These are phyloP conservation scores for Indicator indicator DNA, from an alignment of 2,113 vertebrate species.

Conservation along the genomic window DNA sequence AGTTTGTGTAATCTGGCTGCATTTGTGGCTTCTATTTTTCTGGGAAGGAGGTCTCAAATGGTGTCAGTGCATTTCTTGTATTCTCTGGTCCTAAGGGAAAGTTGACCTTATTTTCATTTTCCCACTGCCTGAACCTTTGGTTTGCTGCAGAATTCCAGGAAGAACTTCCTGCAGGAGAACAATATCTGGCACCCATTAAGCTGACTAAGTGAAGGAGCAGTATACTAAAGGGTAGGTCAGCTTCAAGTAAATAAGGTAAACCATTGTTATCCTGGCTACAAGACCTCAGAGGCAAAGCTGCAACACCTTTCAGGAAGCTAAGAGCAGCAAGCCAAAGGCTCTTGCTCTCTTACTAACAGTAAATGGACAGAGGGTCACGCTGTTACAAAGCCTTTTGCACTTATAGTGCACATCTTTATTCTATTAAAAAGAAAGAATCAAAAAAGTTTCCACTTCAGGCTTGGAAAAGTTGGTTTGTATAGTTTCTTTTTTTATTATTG, in stretches of 20 bases:
- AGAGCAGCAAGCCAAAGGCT: slow-evolving; percentile 36
- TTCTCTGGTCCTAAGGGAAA: slow-evolving; percentile 73
- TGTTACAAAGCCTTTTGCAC: neutral
- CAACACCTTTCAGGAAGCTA: slow-evolving; percentile 74
- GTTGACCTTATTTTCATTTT: slow-evolving; percentile 76
- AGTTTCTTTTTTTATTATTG: neutral
- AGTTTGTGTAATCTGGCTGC: slow-evolving; percentile 39
- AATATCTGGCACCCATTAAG: slow-evolving; percentile 71
- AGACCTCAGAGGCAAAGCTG: slow-evolving; percentile 72
- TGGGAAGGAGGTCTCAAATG: slow-evolving; percentile 59
- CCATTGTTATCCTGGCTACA: slow-evolving; percentile 63
- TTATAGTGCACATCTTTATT: slow-evolving; percentile 27
- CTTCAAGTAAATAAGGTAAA: slow-evolving; percentile 63
- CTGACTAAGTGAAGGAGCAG: slow-evolving; percentile 73
- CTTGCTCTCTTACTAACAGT: slow-evolving; percentile 9
- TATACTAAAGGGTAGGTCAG: slow-evolving; percentile 69
- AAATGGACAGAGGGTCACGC: slow-evolving; percentile 31
- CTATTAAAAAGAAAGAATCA: slow-evolving; percentile 8
- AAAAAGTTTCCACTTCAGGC: neutral
- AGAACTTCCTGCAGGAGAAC: slow-evolving; percentile 76
- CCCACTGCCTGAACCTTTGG: slow-evolving; percentile 63
- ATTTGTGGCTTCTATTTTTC: slow-evolving; percentile 65
- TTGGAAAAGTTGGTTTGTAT: neutral
- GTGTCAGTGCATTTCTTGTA: slow-evolving; percentile 59
- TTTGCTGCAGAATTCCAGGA: slow-evolving; percentile 77